These are phyloP conservation scores for Lordiphosa fenestrarum DNA, from an alignment of 2,888 invertebrate genomes.

Conservation along the genomic window DNA sequence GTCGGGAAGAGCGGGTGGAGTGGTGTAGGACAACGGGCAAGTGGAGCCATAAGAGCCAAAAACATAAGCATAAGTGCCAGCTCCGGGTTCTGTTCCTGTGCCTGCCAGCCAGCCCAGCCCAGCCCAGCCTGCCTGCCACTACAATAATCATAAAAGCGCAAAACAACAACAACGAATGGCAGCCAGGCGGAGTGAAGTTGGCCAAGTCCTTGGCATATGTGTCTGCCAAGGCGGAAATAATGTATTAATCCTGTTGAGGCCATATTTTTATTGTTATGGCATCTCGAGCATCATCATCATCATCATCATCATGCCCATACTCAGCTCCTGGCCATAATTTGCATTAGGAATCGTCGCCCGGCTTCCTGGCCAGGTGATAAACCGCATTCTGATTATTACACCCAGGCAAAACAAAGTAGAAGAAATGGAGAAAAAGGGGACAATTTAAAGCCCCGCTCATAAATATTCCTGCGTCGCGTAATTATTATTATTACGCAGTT, in stretches of 20 bases:
- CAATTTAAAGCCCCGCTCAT: constrained; percentile 47
- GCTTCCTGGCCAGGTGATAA: constrained; percentile 41
- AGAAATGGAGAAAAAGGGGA: constrained; percentile 4
- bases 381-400: constrained; percentile 42
- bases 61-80: constrained; percentile 65
- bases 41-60: constrained; percentile 55
- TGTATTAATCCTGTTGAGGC: constrained; percentile 80
- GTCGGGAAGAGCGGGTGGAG: constrained; percentile 48
- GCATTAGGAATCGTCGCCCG: constrained; percentile 29
- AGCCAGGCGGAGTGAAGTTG: constrained; percentile 9
- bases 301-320: not conserved
- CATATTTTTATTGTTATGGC: constrained; percentile 79
- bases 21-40: constrained; percentile 34
- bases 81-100: constrained; percentile 7
- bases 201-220: constrained; percentile 4
- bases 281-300: constrained; percentile 22
- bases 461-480: constrained; percentile 52
- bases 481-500: constrained; percentile 72
- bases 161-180: constrained; percentile 46
- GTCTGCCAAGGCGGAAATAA: constrained; percentile 64
- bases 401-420: constrained; percentile 14
- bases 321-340: constrained; percentile 24
- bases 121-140: constrained; percentile 35
- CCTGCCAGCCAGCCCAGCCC: not conserved
- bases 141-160: constrained; percentile 72